Percentiles rank a stretch among this genome's conserved stretches.
These are phyloP conservation scores for Trachops cirrhosus DNA, from an alignment of 2,797 vertebrate species.

Conservation along the genomic window DNA sequence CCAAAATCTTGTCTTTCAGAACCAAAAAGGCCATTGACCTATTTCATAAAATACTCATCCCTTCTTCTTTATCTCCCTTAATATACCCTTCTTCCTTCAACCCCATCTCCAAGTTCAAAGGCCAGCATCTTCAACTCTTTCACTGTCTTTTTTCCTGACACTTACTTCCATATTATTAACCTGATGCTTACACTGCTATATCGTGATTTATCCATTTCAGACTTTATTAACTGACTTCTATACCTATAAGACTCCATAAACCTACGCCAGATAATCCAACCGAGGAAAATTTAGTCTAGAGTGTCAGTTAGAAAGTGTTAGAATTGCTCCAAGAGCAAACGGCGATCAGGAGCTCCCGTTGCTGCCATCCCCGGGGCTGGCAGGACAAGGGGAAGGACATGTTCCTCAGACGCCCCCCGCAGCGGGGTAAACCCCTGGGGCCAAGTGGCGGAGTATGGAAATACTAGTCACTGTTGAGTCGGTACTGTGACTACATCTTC, in stretches of 20 bases:
- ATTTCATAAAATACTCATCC: background rate
- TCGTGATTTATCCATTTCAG: slow-evolving; percentile 25
- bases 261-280: background rate
- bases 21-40: background rate
- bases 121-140: background rate
- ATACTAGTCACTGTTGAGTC: background rate
- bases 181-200: slow-evolving; percentile 16
- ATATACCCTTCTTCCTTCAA: background rate
- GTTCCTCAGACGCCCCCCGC: background rate
- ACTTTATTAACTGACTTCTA: background rate
- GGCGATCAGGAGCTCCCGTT: background rate
- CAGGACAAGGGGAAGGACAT: background rate
- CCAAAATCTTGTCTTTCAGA: background rate
- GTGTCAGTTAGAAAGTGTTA: background rate
- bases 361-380: background rate
- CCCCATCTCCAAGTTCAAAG: background rate
- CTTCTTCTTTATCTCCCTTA: background rate
- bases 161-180: slow-evolving; percentile 22
- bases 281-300: background rate
- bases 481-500: background rate
- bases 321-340: slow-evolving; percentile 25
- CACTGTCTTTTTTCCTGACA: background rate
- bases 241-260: slow-evolving; percentile 1
- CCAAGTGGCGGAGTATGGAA: background rate
- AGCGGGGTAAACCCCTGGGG: background rate